These are phyloP conservation scores for Carterocephalus palaemon DNA, from an alignment of 2,888 invertebrate species.

Conservation along the genomic window DNA sequence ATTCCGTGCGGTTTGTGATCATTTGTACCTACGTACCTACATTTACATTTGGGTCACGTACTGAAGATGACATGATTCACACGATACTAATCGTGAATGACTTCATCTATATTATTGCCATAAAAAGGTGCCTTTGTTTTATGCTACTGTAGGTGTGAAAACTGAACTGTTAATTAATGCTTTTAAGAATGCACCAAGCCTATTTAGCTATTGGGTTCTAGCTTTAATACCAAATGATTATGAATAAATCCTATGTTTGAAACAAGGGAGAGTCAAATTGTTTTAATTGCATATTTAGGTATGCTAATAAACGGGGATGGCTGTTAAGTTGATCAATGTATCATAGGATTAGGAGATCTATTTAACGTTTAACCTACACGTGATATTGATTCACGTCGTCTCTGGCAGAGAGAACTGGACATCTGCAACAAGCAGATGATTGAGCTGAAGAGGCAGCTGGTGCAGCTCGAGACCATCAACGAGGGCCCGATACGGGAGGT, in stretches of 20 bases:
- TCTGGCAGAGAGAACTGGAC: slow-evolving; percentile 50
- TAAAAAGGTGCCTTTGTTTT: background rate
- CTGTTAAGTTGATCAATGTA: no score
- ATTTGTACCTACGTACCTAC: no score
- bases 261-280: no score
- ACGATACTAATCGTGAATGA: slow-evolving; percentile 1
- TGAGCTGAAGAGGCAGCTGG: slow-evolving; percentile 36
- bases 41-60: no score
- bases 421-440: slow-evolving; percentile 52
- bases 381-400: background rate
- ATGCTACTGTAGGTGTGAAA: slow-evolving; percentile 1
- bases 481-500: slow-evolving; percentile 37
- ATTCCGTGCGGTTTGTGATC: no score
- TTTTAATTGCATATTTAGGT: no score
- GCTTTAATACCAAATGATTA: no score
- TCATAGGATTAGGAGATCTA: no score
- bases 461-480: slow-evolving; percentile 34
- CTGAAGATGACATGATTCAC: background rate
- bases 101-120: background rate
- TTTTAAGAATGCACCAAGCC: slow-evolving; percentile 7
- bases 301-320: no score
- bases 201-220: no score
- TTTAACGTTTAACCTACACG: no score
- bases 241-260: no score
- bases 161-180: background rate